Base-by-base conservation (phyloP, 1,140 invertebrate species). In the Homalodisca vitripennis region DNA sequence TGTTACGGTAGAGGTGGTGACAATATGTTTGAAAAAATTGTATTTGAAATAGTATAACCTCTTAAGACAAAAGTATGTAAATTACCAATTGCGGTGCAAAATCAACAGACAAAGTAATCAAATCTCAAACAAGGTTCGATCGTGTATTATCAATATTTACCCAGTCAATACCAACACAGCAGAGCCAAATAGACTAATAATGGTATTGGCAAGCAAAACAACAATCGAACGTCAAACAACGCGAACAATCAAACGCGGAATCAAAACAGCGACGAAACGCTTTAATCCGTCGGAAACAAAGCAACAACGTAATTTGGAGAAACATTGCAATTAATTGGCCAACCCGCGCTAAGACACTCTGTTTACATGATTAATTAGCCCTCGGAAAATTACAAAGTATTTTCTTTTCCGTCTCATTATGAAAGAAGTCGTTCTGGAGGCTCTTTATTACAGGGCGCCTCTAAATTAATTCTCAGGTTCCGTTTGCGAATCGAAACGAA, bases 301-400 rank as follows among this genome's bases (percentile, higher is more conserved):
- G 34, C 34, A 17, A 17, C 6, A 6, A 41, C 6, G 34, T 41
- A 41, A 41, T 41, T 41, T 41, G 17, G 6, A 41, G 34, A 41
- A 41, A 41, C 34, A 41, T 41, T 41, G 34, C 34, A 41, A 41
- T 41, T 41, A 41, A 41, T 41, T 17, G 6, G 34, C 34, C 34
- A 41, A 41, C 6, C 6, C 6, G 17, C 34, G 34, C 34, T 17
- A 41, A 41, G 34, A 41, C 6, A 41, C 34, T 10, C 34, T 41
- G 34, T 41, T 41, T 41, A 17, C 17, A 6, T 41, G 67, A 68
- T 68, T 62, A 68, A 68, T 68, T 68, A 68, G 41, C 27, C 55
- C 66, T 34, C 48, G 34, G 53, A 60, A 68, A 68, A 68, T 68
- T 62, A 68, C 67, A 68, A 68, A 68, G 67, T 62, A 68, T 62